These are phyloP conservation scores for Tachysurus fulvidraco DNA, from an alignment of 2,113 vertebrate genomes.

Conservation along the genomic window DNA sequence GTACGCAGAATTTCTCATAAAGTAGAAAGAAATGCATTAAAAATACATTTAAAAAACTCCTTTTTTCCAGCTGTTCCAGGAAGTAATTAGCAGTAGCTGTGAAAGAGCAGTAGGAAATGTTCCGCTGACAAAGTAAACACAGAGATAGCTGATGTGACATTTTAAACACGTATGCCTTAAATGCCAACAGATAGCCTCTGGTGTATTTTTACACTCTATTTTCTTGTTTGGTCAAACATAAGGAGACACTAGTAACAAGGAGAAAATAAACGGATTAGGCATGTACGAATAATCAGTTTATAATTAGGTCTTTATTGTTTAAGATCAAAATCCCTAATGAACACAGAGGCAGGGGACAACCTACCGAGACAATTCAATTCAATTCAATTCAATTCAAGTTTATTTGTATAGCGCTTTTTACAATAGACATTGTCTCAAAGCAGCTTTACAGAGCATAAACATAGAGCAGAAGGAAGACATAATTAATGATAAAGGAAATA, in stretches of 20 bases:
- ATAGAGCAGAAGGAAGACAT: too few relatives aligned
- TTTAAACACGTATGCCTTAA: constrained; percentile 4
- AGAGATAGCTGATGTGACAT: constrained; percentile 20
- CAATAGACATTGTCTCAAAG: too few relatives aligned
- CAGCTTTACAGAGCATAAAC: too few relatives aligned
- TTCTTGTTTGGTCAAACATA: not conserved
- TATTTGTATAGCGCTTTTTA: too few relatives aligned
- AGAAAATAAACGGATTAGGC: not conserved
- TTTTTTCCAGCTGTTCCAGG: constrained; percentile 7
- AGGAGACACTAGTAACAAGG: not conserved
- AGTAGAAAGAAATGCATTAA: not conserved
- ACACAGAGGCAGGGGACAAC: not conserved
- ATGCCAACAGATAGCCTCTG: not conserved
- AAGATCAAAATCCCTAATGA: not conserved
- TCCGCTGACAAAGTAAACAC: constrained; percentile 4
- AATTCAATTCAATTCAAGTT: too few relatives aligned
- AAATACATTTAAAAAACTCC: not conserved
- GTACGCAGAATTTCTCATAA: not conserved
- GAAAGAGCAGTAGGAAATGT: constrained; percentile 22
- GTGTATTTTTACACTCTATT: not conserved
- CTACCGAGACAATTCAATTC: not conserved
- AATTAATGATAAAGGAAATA: too few relatives aligned
- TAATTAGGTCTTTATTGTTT: not conserved
- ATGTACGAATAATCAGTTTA: too few relatives aligned
- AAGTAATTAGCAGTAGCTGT: constrained; percentile 1